Evolutionary conservation across 2,797 vertebrate species (phyloP).

Genomic region (Sciurus vulgaris): DNA sequence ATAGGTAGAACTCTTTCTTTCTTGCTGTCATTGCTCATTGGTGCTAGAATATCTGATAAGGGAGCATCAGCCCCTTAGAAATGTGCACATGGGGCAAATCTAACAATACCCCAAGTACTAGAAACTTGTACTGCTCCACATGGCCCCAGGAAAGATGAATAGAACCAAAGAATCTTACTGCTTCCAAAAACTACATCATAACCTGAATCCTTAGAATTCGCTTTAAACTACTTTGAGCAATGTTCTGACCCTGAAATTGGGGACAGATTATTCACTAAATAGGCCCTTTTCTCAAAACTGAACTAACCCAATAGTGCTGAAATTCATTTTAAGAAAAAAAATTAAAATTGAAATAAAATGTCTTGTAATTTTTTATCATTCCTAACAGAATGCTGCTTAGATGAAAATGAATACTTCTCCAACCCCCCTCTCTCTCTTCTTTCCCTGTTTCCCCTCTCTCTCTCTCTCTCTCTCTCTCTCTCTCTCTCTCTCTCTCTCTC

Average conservation of each 20-base stretch:
- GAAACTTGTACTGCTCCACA: neutral
- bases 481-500: neutral
- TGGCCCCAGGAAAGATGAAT: neutral
- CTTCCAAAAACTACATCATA: neutral
- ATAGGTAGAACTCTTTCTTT: neutral
- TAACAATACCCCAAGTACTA: neutral
- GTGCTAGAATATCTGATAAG: neutral
- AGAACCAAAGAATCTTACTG: neutral
- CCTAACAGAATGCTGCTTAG: neutral
- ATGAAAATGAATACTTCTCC: constrained; percentile 10
- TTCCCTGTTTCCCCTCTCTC: no score
- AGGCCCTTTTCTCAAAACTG: constrained; percentile 4
- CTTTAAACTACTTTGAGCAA: neutral
- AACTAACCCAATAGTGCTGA: neutral
- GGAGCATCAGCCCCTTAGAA: neutral
- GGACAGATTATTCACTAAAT: constrained; percentile 26
- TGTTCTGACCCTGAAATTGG: constrained; percentile 49
- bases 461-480: neutral
- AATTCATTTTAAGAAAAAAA: constrained; percentile 45
- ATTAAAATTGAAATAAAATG: neutral
- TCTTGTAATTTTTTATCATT: neutral
- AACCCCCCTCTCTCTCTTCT: neutral
- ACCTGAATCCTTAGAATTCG: neutral
- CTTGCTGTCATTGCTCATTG: neutral
- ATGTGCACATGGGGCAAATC: neutral